Evolutionary conservation across 37 sponge, comb jelly and placozoan genomes (phyloP).

Genomic region (Halichondria panicea): DNA sequence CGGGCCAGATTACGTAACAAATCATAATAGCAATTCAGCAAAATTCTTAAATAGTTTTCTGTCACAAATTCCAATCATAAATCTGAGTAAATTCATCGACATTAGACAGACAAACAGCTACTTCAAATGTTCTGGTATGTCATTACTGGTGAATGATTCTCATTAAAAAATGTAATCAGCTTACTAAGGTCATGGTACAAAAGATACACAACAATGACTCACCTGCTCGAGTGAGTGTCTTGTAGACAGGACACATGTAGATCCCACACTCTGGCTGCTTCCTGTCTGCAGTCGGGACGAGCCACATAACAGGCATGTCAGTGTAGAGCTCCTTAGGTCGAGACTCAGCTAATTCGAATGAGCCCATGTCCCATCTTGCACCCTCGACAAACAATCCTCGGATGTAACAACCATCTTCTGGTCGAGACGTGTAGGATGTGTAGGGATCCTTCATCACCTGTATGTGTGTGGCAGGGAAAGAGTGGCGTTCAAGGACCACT

Average conservation of each 20-base stretch:
- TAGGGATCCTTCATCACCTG: conserved; percentile 55
- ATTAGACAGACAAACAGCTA: too few relatives aligned
- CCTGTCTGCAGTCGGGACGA: conserved; percentile 86
- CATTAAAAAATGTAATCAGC: too few relatives aligned
- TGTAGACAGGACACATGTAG: conserved; percentile 97
- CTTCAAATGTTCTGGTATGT: too few relatives aligned
- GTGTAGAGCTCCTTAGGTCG: conserved; percentile 95
- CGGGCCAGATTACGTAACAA: too few relatives aligned
- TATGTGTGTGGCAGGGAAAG: background rate
- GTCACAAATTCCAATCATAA: background rate
- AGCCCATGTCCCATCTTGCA: conserved; percentile 75
- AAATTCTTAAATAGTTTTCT: background rate
- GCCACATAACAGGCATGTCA: conserved; percentile 92
- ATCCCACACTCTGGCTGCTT: conserved; percentile 75
- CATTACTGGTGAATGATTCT: too few relatives aligned
- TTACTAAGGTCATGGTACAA: too few relatives aligned
- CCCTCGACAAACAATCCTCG: conserved; percentile 94
- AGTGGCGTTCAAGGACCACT: background rate
- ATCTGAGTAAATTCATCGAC: too few relatives aligned
- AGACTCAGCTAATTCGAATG: conserved; percentile 81
- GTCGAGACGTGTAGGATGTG: conserved; percentile 64
- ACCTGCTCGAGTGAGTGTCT: conserved; percentile 98
- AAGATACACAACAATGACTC: too few relatives aligned
- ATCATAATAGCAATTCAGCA: too few relatives aligned
- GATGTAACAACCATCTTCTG: conserved; percentile 96